phyloP scores from a whole-genome alignment of 2,888 invertebrate genomes.

The Ferrisia virgata region DNA sequence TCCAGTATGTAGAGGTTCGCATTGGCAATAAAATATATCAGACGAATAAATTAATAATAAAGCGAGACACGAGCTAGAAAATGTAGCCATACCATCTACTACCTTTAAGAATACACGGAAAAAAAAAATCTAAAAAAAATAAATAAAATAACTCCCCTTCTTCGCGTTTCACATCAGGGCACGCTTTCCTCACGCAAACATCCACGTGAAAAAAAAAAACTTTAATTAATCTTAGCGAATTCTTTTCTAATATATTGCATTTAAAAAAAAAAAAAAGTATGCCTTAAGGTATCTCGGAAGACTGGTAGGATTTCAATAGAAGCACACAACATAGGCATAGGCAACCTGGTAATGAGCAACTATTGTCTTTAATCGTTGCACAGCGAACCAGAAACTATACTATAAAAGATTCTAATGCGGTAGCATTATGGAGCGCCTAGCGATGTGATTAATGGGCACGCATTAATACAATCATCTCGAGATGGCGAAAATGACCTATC shows the following conservation, averaged over 20 bases:
- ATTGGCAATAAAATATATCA: slow-evolving; percentile 14
- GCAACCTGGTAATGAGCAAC: background rate
- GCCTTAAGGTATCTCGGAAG: background rate
- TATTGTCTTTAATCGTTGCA: slow-evolving; percentile 8
- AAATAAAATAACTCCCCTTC: background rate
- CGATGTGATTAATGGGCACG: background rate
- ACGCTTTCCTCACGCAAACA: background rate
- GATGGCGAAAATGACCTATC: slow-evolving; percentile 6
- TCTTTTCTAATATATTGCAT: slow-evolving; percentile 10
- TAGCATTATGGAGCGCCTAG: background rate
- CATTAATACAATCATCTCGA: background rate
- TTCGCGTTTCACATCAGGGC: background rate
- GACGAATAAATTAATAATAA: slow-evolving; percentile 17
- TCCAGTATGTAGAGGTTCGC: background rate
- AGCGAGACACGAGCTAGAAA: background rate
- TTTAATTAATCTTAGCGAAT: slow-evolving; percentile 30
- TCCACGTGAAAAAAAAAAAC: background rate
- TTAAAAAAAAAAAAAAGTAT: too few relatives aligned
- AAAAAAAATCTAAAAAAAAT: background rate
- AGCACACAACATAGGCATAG: background rate
- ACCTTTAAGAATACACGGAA: too few relatives aligned
- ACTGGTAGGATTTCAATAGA: background rate
- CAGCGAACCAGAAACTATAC: background rate
- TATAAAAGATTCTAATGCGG: background rate
- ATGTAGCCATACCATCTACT: background rate